These are phyloP conservation scores for Spondyliosoma cantharus DNA, from an alignment of 2,797 vertebrate genomes.

Conservation along the genomic window DNA sequence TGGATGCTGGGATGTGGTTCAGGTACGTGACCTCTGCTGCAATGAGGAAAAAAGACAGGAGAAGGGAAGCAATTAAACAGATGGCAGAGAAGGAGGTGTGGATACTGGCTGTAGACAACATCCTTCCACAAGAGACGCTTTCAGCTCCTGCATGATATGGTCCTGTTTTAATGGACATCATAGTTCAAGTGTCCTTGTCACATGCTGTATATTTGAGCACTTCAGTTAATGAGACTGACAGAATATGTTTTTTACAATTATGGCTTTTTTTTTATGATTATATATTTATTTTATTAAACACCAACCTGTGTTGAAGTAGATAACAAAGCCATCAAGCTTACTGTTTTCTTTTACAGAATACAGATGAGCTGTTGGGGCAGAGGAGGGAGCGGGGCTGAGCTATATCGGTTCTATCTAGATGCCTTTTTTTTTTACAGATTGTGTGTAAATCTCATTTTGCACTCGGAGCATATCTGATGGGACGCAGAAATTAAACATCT, in stretches of 20 bases:
- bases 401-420: slow-evolving; percentile 57
- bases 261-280: slow-evolving; percentile 13
- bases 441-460: slow-evolving; percentile 71
- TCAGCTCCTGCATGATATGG: not conserved
- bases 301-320: slow-evolving; percentile 35
- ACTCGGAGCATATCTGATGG: slow-evolving; percentile 45
- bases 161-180: not conserved
- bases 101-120: not conserved
- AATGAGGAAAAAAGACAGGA: not conserved
- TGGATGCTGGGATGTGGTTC: slow-evolving; percentile 11
- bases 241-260: not conserved
- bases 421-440: slow-evolving; percentile 46
- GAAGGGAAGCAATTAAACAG: not conserved
- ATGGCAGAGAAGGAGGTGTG: not conserved
- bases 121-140: not conserved
- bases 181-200: not conserved
- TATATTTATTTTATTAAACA: slow-evolving; percentile 10
- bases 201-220: not conserved
- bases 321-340: slow-evolving; percentile 26
- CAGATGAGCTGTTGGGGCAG: slow-evolving; percentile 45
- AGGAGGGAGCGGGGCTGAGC: slow-evolving; percentile 25
- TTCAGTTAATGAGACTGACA: not conserved
- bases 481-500: slow-evolving; percentile 61
- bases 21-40: slow-evolving; percentile 17
- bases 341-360: slow-evolving; percentile 50